phyloP scores from a whole-genome alignment of 2,797 vertebrate species.

The Muscicapa striata region DNA sequence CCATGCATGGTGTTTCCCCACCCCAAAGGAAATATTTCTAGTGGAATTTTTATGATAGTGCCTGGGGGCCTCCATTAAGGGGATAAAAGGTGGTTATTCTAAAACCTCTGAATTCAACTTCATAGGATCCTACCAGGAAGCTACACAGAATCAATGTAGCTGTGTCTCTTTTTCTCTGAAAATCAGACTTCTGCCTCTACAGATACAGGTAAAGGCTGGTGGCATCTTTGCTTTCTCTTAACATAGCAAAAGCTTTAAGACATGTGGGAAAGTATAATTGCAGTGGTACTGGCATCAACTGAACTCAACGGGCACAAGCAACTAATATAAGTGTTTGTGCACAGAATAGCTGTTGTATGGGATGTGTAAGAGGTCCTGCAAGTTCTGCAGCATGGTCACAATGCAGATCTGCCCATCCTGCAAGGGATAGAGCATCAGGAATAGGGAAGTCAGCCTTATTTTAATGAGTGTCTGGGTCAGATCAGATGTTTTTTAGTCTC shows the following conservation, averaged over 20 bases:
- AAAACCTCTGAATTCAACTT: not conserved
- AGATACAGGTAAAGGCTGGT: not conserved
- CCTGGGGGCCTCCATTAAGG: not conserved
- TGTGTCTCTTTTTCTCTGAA: not conserved
- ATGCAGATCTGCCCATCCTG: not conserved
- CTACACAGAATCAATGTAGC: not conserved
- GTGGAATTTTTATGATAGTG: conserved; percentile 50
- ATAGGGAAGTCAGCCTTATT: not conserved
- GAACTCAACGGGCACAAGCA: not conserved
- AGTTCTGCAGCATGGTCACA: not conserved
- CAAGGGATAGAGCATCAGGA: not conserved
- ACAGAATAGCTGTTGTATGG: not conserved
- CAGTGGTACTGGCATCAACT: not conserved
- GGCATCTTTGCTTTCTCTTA: not conserved
- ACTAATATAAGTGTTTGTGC: not conserved
- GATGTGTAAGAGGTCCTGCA: not conserved
- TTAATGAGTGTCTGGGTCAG: not conserved
- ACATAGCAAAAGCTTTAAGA: not conserved
- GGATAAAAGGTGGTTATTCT: conserved; percentile 21
- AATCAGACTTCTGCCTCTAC: not conserved
- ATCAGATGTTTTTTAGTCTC: not conserved
- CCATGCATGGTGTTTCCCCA: conserved; percentile 40
- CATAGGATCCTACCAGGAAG: not conserved
- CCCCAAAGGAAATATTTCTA: conserved; percentile 35
- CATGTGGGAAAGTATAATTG: not conserved